Conservation (phyloP, 2,888 invertebrate species). For the Eristalinus sepulchralis region DNA sequence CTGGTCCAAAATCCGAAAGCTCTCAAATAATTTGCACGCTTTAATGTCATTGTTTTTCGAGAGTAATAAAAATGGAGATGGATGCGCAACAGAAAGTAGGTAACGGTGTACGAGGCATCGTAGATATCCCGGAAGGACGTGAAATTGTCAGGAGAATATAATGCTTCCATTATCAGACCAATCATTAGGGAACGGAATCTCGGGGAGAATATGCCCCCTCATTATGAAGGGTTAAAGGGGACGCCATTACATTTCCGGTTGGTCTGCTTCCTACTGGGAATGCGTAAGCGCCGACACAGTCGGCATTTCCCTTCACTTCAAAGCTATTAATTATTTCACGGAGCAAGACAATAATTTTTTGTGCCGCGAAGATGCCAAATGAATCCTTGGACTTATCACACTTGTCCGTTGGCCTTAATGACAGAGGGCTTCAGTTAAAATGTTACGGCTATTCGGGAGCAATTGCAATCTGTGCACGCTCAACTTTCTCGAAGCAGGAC, state of each 20-base stretch:
- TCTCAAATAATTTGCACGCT: conserved; percentile 69
- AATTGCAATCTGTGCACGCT: neutral
- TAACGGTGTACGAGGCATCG: conserved; percentile 28
- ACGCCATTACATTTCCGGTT: conserved; percentile 44
- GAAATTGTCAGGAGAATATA: conserved; percentile 1
- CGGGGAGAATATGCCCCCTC: conserved; percentile 48
- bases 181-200: conserved; percentile 62
- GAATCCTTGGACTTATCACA: conserved; percentile 23
- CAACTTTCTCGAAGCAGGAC: neutral
- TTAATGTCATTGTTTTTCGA: conserved; percentile 68
- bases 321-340: conserved; percentile 61
- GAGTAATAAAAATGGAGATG: conserved; percentile 64
- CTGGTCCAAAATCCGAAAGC: conserved; percentile 49
- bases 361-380: neutral
- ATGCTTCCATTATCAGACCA: conserved; percentile 38
- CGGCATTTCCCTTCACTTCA: conserved; percentile 2
- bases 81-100: conserved; percentile 48
- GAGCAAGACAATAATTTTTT: conserved; percentile 10
- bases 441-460: neutral
- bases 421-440: neutral
- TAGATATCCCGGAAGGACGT: conserved; percentile 17
- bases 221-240: conserved; percentile 65
- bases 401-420: neutral
- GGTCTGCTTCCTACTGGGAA: conserved; percentile 28
- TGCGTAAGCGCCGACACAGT: neutral